Conservation (phyloP, 2,113 vertebrate species). For the Coracopsis vasa region DNA sequence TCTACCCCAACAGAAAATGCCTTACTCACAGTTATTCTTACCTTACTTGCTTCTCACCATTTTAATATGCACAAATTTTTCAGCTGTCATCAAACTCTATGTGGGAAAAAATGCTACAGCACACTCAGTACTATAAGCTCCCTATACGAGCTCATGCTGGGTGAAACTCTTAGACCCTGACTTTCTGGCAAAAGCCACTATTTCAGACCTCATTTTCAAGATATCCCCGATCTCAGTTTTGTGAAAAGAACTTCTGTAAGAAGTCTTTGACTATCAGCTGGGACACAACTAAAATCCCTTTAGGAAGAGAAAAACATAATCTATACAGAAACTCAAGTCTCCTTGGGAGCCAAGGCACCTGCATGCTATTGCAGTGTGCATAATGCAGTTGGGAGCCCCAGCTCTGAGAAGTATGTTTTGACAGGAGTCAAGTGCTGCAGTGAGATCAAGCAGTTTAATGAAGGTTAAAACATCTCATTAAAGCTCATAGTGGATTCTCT, state of each 20-base stretch:
- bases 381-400: background rate
- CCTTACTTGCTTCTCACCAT: background rate
- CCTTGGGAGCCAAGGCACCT: background rate
- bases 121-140: background rate
- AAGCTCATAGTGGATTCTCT: background rate
- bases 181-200: background rate
- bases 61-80: background rate
- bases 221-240: background rate
- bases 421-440: background rate
- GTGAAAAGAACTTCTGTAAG: background rate
- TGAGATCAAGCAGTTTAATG: background rate
- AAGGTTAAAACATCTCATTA: background rate
- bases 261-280: background rate
- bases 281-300: background rate
- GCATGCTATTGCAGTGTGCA: background rate
- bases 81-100: background rate
- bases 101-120: background rate
- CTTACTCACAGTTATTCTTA: background rate
- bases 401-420: background rate
- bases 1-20: background rate
- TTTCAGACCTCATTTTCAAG: background rate
- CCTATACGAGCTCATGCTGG: rapidly evolving
- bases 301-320: background rate
- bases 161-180: background rate
- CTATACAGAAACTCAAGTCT: background rate